Percentiles rank a stretch among this genome's conserved stretches.
Conservation (phyloP, 1,140 invertebrate genomes). For the Holcopasites calliopsidis region DNA sequence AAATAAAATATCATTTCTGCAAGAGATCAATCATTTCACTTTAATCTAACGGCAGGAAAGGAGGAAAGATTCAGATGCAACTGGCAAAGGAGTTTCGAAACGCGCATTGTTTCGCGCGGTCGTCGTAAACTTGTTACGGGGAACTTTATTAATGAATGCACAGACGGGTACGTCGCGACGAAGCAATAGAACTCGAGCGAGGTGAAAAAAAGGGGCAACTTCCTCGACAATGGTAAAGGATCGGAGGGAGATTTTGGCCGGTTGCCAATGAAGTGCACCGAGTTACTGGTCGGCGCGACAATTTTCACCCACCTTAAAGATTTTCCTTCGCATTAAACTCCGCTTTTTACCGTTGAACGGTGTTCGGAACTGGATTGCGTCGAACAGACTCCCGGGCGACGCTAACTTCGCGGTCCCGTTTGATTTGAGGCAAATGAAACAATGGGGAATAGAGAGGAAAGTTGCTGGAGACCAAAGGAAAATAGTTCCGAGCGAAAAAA, state of each 20-base stretch:
- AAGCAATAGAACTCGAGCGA: not conserved
- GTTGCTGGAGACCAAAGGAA: not conserved
- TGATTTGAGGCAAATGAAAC: slow-evolving; percentile 19
- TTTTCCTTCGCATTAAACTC: not conserved
- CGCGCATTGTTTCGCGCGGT: not conserved
- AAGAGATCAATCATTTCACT: too few species aligned
- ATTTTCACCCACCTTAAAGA: slow-evolving; percentile 29
- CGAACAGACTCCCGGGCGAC: not conserved
- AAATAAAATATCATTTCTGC: too few species aligned
- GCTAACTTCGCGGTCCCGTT: not conserved
- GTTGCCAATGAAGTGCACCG: slow-evolving; percentile 7
- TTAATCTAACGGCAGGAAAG: too few species aligned
- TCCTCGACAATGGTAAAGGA: not conserved
- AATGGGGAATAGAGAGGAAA: not conserved
- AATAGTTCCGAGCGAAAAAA: not conserved
- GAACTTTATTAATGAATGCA: not conserved
- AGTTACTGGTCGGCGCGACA: not conserved
- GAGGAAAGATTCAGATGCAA: not conserved
- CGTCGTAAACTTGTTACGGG: not conserved
- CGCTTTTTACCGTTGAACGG: not conserved
- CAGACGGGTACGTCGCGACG: not conserved
- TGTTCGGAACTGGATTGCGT: not conserved
- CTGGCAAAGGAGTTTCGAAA: not conserved
- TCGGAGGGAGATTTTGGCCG: not conserved
- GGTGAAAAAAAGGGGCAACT: too few species aligned